Evolutionary conservation across 2,888 invertebrate species (phyloP).

Genomic region (Thyatira batis): DNA sequence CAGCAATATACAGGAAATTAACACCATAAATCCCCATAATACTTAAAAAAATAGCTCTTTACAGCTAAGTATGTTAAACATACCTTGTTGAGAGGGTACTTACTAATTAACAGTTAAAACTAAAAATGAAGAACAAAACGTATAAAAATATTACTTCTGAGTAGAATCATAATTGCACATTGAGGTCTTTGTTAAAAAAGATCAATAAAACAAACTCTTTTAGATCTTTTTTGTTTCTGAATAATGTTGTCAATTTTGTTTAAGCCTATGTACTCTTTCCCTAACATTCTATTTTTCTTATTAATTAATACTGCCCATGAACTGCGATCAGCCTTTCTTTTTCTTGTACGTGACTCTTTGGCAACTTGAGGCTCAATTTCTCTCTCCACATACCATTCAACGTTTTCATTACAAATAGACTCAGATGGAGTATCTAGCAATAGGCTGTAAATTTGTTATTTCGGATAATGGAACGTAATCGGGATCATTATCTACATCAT

Average conservation of each 20-base stretch:
- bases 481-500: slow-evolving; percentile 8
- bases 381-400: slow-evolving; percentile 9
- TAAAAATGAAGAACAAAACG: slow-evolving; percentile 7
- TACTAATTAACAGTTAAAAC: slow-evolving; percentile 1
- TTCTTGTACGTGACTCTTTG: slow-evolving; percentile 14
- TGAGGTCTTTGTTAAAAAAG: background rate
- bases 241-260: slow-evolving; percentile 11
- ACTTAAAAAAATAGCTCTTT: background rate
- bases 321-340: slow-evolving; percentile 15
- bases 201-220: slow-evolving; percentile 6
- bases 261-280: slow-evolving; percentile 13
- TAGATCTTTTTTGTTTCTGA: slow-evolving; percentile 10
- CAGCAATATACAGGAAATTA: background rate
- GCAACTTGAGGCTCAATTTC: slow-evolving; percentile 15
- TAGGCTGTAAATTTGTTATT: slow-evolving; percentile 2
- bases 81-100: background rate
- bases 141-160: slow-evolving; percentile 8
- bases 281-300: slow-evolving; percentile 11
- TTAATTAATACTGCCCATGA: slow-evolving; percentile 9
- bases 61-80: background rate
- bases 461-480: slow-evolving; percentile 9
- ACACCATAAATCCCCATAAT: slow-evolving; percentile 1
- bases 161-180: slow-evolving; percentile 6
- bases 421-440: slow-evolving; percentile 9
- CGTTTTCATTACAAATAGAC: slow-evolving; percentile 8